Percentiles rank a stretch among this genome's conserved stretches.
Conservation (phyloP, 2,113 vertebrate genomes). For the Miniopterus natalensis region DNA sequence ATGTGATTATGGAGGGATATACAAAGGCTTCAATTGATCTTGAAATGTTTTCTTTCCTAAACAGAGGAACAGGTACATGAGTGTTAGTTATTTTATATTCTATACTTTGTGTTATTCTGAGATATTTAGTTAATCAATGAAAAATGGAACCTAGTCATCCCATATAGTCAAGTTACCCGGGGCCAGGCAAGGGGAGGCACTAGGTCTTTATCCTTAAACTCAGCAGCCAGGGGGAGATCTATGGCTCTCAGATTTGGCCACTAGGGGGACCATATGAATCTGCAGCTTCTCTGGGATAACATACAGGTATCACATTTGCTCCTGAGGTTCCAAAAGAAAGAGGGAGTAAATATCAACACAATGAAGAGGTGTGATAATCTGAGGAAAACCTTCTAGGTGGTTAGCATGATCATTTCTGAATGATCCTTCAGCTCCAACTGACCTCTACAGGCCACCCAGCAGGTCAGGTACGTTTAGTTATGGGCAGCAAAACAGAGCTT, state of each 20-base stretch:
- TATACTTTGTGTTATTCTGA: not conserved
- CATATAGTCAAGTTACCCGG: not conserved
- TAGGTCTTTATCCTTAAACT: not conserved
- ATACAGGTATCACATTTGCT: not conserved
- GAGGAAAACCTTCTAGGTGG: not conserved
- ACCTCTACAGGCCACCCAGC: not conserved
- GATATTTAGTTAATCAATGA: not conserved
- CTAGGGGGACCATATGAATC: not conserved
- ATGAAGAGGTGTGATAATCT: not conserved
- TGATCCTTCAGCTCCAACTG: not conserved
- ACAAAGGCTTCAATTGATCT: not conserved
- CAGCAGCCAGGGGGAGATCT: not conserved
- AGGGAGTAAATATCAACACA: not conserved
- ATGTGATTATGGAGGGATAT: not conserved
- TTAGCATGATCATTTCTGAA: not conserved
- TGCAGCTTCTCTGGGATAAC: not conserved
- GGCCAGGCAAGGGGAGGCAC: not conserved
- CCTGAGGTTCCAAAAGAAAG: not conserved
- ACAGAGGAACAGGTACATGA: not conserved
- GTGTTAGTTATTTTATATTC: not conserved
- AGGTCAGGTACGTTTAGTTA: not conserved
- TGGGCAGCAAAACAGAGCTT: not conserved
- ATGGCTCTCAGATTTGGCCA: not conserved
- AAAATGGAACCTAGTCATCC: not conserved
- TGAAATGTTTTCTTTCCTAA: slow-evolving; percentile 28